Percentiles rank a stretch among this genome's conserved stretches.
phyloP scores from a whole-genome alignment of 2,797 vertebrate genomes.

The Varecia variegata region DNA sequence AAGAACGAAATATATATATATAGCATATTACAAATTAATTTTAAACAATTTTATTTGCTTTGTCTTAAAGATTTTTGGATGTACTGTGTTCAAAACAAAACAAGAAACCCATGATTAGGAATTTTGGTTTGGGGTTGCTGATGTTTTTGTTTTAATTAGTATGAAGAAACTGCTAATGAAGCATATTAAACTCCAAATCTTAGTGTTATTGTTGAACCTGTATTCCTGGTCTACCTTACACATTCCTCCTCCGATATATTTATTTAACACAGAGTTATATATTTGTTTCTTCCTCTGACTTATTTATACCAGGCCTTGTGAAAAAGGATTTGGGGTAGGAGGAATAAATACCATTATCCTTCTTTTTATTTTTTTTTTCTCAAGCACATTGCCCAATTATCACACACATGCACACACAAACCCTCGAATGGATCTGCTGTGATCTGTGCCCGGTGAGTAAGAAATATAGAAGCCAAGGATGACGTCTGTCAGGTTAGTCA shows the following conservation, averaged over 20 bases:
- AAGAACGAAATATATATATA: background rate
- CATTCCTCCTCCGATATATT: background rate
- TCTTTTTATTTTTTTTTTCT: background rate
- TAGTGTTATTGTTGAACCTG: background rate
- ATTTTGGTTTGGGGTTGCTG: background rate
- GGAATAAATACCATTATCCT: background rate
- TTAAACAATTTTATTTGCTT: background rate
- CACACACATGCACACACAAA: accelerated
- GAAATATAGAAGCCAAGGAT: background rate
- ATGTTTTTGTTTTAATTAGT: background rate
- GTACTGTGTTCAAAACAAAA: background rate
- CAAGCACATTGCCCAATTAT: background rate
- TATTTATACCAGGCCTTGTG: background rate
- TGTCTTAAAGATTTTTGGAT: background rate
- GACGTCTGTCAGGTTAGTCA: background rate
- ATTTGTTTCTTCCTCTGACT: background rate
- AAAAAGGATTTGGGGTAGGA: background rate
- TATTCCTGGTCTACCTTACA: background rate
- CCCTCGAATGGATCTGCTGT: background rate
- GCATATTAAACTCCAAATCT: background rate
- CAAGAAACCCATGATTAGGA: background rate
- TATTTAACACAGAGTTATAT: background rate
- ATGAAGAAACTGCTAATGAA: background rate
- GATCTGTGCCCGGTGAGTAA: background rate
- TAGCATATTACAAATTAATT: background rate